Evolutionary conservation across 2,888 invertebrate species (phyloP), one percentile per base, ranked within the genome.

Genomic region (Apamea sordens): DNA sequence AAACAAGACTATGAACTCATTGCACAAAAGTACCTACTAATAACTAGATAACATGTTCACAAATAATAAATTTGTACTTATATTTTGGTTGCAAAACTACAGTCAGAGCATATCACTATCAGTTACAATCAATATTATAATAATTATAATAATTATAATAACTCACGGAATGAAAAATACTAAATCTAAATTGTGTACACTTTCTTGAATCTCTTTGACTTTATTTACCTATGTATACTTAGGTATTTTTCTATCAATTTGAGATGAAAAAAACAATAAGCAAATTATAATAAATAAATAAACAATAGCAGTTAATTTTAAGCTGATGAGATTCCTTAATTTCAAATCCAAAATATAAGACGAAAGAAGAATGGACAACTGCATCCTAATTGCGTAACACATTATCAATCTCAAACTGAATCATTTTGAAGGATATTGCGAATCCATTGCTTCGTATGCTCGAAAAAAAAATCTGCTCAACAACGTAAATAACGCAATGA

Each of bases 1-100:
- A 73, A 73, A 77, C 50, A 68, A 50, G n/a, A 73, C 72, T 59
- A 65, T 65, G 73, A 59, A 68, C 24, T 71, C 44, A 59, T 73
- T 77, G 53, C 73, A 64, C 72, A 82, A 82, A 82, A 72, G 36
- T 77, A 83, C 73, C 63, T 59, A 72, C 47, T 81, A 86, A 76
- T 76, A 65, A 86, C 84, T 86, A 84, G 61, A 74, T 86, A 87
- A 88, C 77, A 84, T 56, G n/a, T 69, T 50, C n/a, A 79, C 71
- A 82, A 80, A 80, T 70, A 76, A 76, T 64, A 67, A 36, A 71
- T 86, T 87, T 87, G 87, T 87, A 87, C 87, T 87, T 50, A 73
- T 70, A 77, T 77, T 88, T 88, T 82, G 86, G 86, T 88, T 76
- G 36, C 64, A 77, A 79, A 71, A 69, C 75, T 76, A 63, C 63